These are phyloP conservation scores for Agonopterix heracliana DNA, from an alignment of 2,888 invertebrate genomes.

Conservation along the genomic window DNA sequence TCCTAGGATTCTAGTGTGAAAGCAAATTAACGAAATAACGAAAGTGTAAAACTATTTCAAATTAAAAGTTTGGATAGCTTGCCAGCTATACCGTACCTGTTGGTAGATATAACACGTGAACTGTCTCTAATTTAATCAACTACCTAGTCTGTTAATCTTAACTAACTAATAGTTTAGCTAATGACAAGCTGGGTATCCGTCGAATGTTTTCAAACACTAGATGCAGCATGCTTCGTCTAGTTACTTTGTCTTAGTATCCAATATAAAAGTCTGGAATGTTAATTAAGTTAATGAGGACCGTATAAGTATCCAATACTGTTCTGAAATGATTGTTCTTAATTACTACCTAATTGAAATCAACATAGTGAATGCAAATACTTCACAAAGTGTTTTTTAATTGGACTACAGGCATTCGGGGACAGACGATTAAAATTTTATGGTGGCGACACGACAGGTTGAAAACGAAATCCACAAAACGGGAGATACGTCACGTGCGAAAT, in stretches of 20 bases:
- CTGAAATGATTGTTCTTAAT: background rate
- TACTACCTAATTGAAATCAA: background rate
- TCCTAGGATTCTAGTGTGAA: constrained; percentile 6
- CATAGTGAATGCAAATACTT: background rate
- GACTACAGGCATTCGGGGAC: background rate
- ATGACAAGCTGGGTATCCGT: too few species aligned
- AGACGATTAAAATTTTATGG: background rate
- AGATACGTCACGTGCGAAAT: constrained; percentile 2
- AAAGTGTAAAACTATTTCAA: too few species aligned
- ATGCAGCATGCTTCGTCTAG: too few species aligned
- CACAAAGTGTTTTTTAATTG: constrained; percentile 5
- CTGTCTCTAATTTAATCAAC: too few species aligned
- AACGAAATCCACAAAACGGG: background rate
- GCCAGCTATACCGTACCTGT: too few species aligned
- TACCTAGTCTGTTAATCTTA: too few species aligned
- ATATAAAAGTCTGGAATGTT: constrained; percentile 10
- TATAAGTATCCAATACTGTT: constrained; percentile 1
- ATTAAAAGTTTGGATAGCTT: too few species aligned
- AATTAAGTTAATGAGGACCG: constrained; percentile 15
- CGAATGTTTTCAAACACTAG: too few species aligned
- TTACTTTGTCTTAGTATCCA: too few species aligned
- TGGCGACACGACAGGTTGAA: constrained; percentile 8
- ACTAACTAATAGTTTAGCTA: too few species aligned
- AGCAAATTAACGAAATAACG: too few species aligned
- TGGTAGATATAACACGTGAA: too few species aligned